phyloP scores from a whole-genome alignment of 2,797 vertebrate species.

The Ciconia nigra region DNA sequence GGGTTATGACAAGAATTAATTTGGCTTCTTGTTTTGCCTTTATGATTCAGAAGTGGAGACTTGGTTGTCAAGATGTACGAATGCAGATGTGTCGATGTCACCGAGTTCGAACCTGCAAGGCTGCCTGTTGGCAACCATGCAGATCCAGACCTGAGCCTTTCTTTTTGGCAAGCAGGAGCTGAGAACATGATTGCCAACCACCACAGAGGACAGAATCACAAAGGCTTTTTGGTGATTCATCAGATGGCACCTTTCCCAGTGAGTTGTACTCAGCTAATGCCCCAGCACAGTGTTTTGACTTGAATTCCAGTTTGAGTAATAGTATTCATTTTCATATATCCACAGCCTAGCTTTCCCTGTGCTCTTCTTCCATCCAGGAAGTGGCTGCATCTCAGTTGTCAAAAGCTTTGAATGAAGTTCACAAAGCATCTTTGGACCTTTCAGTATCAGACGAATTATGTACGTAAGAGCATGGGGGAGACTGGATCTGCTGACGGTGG shows the following conservation, averaged over 20 bases:
- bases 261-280: not conserved
- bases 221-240: not conserved
- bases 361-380: not conserved
- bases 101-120: accelerated
- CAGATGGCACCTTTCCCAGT: not conserved
- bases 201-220: not conserved
- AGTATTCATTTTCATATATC: not conserved
- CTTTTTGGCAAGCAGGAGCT: not conserved
- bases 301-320: not conserved
- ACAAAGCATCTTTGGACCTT: not conserved
- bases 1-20: not conserved
- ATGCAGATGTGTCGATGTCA: accelerated
- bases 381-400: not conserved
- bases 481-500: not conserved
- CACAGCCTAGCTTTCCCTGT: not conserved
- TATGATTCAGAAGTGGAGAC: not conserved
- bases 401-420: not conserved
- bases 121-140: not conserved
- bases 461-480: not conserved
- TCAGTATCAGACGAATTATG: not conserved
- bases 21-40: not conserved
- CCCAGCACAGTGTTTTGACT: not conserved
- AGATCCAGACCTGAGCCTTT: not conserved
- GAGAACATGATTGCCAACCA: not conserved
- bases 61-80: accelerated